phyloP scores from a whole-genome alignment of 2,113 vertebrate genomes.

The Gasterosteus aculeatus region DNA sequence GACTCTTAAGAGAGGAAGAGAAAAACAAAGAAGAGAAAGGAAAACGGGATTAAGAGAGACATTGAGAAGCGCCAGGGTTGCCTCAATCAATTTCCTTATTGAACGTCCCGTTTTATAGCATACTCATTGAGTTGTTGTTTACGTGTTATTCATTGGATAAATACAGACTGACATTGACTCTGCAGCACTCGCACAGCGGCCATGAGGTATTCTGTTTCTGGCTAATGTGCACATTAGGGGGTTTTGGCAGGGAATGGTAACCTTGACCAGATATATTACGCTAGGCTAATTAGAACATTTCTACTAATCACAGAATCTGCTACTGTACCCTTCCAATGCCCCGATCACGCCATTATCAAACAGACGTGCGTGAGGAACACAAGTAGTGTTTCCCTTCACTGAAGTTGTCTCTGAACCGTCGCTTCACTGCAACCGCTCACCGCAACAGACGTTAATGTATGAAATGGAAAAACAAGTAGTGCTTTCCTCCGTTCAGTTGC shows the following conservation, averaged over 20 bases:
- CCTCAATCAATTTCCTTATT: conserved; percentile 58
- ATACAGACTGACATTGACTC: conserved; percentile 37
- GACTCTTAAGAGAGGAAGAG: neutral
- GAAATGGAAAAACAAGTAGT: neutral
- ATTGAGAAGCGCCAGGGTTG: conserved; percentile 25
- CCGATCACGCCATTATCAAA: neutral
- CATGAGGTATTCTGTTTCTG: conserved; percentile 33
- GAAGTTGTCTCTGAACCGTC: neutral
- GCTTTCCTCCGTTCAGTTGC: neutral
- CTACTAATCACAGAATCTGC: conserved; percentile 1
- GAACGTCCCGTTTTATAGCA: conserved; percentile 61
- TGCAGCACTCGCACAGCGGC: conserved; percentile 24
- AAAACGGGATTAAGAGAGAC: conserved; percentile 5
- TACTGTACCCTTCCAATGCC: neutral
- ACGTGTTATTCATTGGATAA: conserved; percentile 62
- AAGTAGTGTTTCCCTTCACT: neutral
- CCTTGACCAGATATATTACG: conserved; percentile 1
- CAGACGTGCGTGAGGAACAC: neutral
- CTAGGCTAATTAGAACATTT: conserved; percentile 9
- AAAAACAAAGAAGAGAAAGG: neutral
- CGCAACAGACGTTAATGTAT: neutral
- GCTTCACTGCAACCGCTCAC: neutral
- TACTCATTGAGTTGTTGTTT: conserved; percentile 60
- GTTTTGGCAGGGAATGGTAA: conserved; percentile 7
- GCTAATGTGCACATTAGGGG: conserved; percentile 22